Percentiles rank a stretch among this genome's conserved stretches.
Conservation (phyloP, 2,113 vertebrate genomes). For the Rostratula benghalensis region DNA sequence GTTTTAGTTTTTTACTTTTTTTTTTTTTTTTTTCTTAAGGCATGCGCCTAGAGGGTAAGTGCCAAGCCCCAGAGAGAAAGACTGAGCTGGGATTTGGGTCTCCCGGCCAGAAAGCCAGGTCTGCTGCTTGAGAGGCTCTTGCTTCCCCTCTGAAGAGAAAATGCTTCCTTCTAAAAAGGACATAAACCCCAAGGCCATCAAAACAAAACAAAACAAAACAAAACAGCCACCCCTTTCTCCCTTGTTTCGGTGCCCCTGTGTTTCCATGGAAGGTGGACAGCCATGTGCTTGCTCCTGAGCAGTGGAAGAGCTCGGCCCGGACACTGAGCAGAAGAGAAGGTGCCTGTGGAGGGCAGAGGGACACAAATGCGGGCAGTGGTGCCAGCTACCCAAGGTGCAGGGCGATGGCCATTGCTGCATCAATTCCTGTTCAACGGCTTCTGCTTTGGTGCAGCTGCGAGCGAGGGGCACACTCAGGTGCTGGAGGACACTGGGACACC, state of each 20-base stretch:
- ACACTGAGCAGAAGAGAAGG: background rate
- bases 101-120: background rate
- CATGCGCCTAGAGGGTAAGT: background rate
- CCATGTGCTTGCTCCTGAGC: background rate
- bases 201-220: background rate
- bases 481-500: fast-evolving
- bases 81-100: background rate
- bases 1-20: background rate
- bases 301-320: background rate
- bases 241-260: background rate
- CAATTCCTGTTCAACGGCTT: background rate
- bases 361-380: background rate
- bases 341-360: background rate
- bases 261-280: background rate
- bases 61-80: fast-evolving
- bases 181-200: background rate
- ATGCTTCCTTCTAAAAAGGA: background rate
- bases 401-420: too few relatives aligned
- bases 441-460: background rate
- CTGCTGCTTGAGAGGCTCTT: background rate
- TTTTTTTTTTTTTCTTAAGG: background rate
- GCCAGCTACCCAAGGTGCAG: background rate
- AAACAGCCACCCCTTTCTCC: background rate
- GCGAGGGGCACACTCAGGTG: fast-evolving
- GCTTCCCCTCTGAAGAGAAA: fast-evolving